Evolutionary conservation across 35 echinoderm and acorn worm species (phyloP), one percentile per base, ranked within the genome.

Genomic region (Acanthaster planci): DNA sequence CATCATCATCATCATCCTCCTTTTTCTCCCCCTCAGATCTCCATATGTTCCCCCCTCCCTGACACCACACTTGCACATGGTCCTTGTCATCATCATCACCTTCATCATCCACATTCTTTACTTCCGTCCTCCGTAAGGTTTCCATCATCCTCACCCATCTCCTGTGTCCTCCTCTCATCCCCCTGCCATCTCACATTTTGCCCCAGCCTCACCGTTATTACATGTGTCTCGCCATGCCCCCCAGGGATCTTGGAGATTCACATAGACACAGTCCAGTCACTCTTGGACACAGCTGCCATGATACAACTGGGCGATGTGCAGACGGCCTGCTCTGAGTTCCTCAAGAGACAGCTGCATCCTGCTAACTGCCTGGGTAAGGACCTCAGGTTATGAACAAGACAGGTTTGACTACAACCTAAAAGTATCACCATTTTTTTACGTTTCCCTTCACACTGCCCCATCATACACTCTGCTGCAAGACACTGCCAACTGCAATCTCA

Each of bases 331-430:
- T 93, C 92, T 75, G 86, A 93, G 76, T 93, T 93, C 77, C 87
- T 93, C 38, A 93, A 93, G 86, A 89, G 82, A 47, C 86, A 93
- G 38, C 82, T 93, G 27, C 92, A 93, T 89, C 92, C 92, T 35
- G 82, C 86, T 35, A 93, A 93, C 82, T 93, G 92, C 80, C 87
- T 93, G 29, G 92, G 92, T 93, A 76, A 77, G 50, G 40, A 26
- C 0, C 27, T 2, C 19, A 1, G 19, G 18, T 0, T 18, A 59
- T 59, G 0, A 57, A 57, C 23, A 1, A 57, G 4, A 57, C 2
- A 57, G 23, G 23, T 19, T 2, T 57, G 55, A 19, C 23, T 57
- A 23, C 5, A 58, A n/a, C n/a, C n/a, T n/a, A n/a, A n/a, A n/a
- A n/a, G n/a, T n/a, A n/a, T n/a, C n/a, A n/a, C n/a, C n/a, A n/a